Evolutionary conservation across 2,113 vertebrate species (phyloP).

Genomic region (Paratilapia polleni): DNA sequence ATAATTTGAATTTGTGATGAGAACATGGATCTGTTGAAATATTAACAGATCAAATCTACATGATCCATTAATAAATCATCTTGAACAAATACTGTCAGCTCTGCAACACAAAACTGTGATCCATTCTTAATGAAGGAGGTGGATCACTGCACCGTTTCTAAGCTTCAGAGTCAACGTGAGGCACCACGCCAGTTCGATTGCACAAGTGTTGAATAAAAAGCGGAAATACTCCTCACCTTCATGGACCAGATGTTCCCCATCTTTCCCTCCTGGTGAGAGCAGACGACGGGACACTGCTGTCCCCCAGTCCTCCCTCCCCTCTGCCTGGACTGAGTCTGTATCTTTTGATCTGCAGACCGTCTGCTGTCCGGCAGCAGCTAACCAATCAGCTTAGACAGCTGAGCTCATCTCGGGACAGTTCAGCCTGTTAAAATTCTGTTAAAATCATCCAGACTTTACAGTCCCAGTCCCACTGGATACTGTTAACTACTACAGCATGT

Average conservation of each 20-base stretch:
- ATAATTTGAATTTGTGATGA: not conserved
- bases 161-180: not conserved
- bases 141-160: not conserved
- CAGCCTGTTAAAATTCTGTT: not conserved
- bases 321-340: not conserved
- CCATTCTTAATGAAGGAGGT: not conserved
- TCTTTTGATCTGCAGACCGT: slow-evolving; percentile 47
- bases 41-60: slow-evolving; percentile 10
- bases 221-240: not conserved
- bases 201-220: not conserved
- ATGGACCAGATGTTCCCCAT: slow-evolving; percentile 31
- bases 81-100: slow-evolving; percentile 5
- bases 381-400: slow-evolving; percentile 11
- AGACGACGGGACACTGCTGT: slow-evolving; percentile 8
- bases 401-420: slow-evolving; percentile 1
- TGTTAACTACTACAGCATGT: not conserved
- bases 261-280: slow-evolving; percentile 36
- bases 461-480: not conserved
- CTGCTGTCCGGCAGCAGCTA: not conserved
- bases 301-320: not conserved
- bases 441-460: not conserved
- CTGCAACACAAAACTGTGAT: slow-evolving; percentile 3
- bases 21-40: slow-evolving; percentile 3
- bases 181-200: not conserved
- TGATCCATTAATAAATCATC: not conserved